Percentiles rank a stretch among this genome's conserved stretches.
Conservation (phyloP, 2,888 invertebrate species). For the Brenthis ino region DNA sequence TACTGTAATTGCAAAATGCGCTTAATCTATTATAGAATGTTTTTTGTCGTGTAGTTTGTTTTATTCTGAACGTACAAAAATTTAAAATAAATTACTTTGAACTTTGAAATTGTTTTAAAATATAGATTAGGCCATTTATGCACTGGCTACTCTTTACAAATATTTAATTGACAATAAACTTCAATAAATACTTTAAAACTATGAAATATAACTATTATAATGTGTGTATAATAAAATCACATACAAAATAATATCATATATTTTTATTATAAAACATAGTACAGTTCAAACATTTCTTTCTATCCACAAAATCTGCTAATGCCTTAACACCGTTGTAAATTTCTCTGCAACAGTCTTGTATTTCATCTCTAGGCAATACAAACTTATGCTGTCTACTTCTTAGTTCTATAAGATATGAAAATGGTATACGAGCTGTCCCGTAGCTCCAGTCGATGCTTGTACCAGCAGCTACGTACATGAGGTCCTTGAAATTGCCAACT, state of each 20-base stretch:
- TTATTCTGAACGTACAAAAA: too few relatives aligned
- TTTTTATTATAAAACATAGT: conserved; percentile 41
- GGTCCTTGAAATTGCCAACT: conserved; percentile 73
- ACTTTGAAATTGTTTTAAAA: too few relatives aligned
- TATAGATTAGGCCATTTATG: too few relatives aligned
- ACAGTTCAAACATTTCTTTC: conserved; percentile 60
- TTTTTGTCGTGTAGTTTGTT: too few relatives aligned
- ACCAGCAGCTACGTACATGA: conserved; percentile 72
- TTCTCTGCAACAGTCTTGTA: conserved; percentile 65
- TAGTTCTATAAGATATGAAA: conserved; percentile 69
- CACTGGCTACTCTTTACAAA: too few relatives aligned
- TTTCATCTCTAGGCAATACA: conserved; percentile 62
- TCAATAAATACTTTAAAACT: neutral
- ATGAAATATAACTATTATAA: neutral
- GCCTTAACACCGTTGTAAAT: conserved; percentile 60
- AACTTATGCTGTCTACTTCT: conserved; percentile 67
- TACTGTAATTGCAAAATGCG: too few relatives aligned
- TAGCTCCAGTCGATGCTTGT: conserved; percentile 79
- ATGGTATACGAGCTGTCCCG: conserved; percentile 69
- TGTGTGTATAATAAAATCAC: conserved; percentile 14
- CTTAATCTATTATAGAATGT: too few relatives aligned
- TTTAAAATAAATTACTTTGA: too few relatives aligned
- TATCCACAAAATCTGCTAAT: conserved; percentile 61
- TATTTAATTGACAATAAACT: neutral
- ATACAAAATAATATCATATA: conserved; percentile 12